These are phyloP conservation scores for Oryzias dopingdopingensis DNA, from an alignment of 2,797 vertebrate species.

Conservation along the genomic window DNA sequence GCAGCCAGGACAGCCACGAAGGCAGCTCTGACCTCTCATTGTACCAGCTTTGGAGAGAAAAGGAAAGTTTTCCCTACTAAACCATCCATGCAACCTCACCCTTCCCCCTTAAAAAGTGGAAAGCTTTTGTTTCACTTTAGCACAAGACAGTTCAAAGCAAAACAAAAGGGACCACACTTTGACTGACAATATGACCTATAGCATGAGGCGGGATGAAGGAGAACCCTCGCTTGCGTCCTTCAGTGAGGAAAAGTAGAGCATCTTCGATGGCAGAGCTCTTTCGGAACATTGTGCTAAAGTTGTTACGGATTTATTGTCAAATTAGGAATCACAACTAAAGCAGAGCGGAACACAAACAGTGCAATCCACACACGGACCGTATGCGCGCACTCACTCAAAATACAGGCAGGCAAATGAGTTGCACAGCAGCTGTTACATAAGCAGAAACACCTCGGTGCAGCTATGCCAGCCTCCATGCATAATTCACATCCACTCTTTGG, in stretches of 20 bases:
- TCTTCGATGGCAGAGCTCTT: constrained; percentile 21
- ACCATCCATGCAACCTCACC: constrained; percentile 41
- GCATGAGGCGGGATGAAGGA: constrained; percentile 20
- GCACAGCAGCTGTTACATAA: constrained; percentile 76
- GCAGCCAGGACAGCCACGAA: constrained; percentile 26
- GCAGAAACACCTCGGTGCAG: constrained; percentile 55
- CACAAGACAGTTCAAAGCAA: constrained; percentile 34
- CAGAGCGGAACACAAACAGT: constrained; percentile 21
- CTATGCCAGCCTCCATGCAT: constrained; percentile 70
- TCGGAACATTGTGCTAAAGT: constrained; percentile 16
- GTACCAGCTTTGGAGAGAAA: constrained; percentile 34
- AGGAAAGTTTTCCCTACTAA: constrained; percentile 61
- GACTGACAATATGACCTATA: constrained; percentile 49
- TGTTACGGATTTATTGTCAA: constrained; percentile 27
- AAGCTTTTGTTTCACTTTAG: constrained; percentile 66
- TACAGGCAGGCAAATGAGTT: constrained; percentile 65
- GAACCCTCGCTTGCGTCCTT: constrained; percentile 15
- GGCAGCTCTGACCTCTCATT: constrained; percentile 37
- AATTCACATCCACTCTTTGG: constrained; percentile 66
- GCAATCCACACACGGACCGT: constrained; percentile 27
- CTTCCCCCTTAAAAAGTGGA: constrained; percentile 44
- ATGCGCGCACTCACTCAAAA: constrained; percentile 17
- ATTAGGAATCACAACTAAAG: constrained; percentile 33
- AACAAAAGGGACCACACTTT: constrained; percentile 48
- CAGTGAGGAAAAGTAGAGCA: constrained; percentile 33